A percentile compares a stretch with the other conserved stretches of the same genome.
phyloP scores from a whole-genome alignment of 2,888 invertebrate species.

The Cosmia pyralina region DNA sequence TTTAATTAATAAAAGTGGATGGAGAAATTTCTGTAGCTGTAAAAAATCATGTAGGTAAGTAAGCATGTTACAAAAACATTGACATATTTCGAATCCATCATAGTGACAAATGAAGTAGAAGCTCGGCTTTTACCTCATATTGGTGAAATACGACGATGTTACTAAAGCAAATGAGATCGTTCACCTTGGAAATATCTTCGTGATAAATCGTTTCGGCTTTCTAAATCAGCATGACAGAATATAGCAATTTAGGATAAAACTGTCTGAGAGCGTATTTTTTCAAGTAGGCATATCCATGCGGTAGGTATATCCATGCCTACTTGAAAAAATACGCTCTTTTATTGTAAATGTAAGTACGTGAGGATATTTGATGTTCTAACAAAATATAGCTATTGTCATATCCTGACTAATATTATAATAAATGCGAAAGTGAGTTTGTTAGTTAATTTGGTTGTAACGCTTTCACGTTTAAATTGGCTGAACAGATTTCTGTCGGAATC shows the following conservation, averaged over 20 bases:
- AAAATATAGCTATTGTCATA: background rate
- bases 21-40: background rate
- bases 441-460: too few relatives aligned
- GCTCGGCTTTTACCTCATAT: constrained; percentile 26
- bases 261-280: constrained; percentile 2
- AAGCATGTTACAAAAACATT: constrained; percentile 24
- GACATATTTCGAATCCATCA: constrained; percentile 45
- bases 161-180: constrained; percentile 49
- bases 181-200: constrained; percentile 44
- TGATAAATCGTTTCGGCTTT: constrained; percentile 53
- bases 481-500: too few relatives aligned
- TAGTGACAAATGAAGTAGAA: constrained; percentile 47
- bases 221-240: constrained; percentile 46
- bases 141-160: constrained; percentile 40
- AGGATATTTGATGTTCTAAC: background rate
- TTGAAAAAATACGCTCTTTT: too few relatives aligned
- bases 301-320: too few relatives aligned
- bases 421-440: too few relatives aligned
- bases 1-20: constrained; percentile 16
- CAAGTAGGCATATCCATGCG: too few relatives aligned
- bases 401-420: too few relatives aligned
- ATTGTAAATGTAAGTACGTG: background rate
- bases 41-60: background rate
- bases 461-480: too few relatives aligned
- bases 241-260: constrained; percentile 25